phyloP scores from a whole-genome alignment of 2,113 vertebrate species.

The Hystrix cristata region DNA sequence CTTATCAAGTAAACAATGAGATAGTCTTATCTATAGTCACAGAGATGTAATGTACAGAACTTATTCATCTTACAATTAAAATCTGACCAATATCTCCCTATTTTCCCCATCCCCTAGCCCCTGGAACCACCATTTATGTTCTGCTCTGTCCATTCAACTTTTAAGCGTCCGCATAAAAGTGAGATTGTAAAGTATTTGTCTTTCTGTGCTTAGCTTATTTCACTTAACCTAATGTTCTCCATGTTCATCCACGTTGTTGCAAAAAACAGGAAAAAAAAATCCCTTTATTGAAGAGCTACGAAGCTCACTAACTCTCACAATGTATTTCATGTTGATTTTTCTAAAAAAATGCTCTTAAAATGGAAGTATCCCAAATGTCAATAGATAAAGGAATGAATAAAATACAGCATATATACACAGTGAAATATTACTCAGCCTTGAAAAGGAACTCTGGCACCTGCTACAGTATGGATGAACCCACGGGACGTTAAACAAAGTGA shows the following conservation, averaged over 20 bases:
- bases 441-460: neutral
- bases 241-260: neutral
- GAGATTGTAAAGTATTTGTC: neutral
- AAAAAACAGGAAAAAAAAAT: neutral
- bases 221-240: neutral
- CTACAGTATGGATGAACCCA: neutral
- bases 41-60: neutral
- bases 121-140: neutral
- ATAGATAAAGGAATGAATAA: neutral
- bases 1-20: neutral
- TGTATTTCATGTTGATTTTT: neutral
- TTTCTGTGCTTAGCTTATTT: neutral
- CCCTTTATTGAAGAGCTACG: conserved; percentile 31
- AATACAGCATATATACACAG: neutral
- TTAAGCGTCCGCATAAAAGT: neutral
- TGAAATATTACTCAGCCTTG: neutral
- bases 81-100: neutral
- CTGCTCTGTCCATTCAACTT: neutral
- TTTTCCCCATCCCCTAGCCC: neutral
- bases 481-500: neutral
- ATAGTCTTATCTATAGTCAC: neutral
- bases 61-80: neutral
- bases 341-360: neutral
- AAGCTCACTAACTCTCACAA: neutral
- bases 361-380: neutral